A percentile compares a stretch with the other conserved stretches of the same genome.
Conservation (phyloP, 2,888 invertebrate genomes). For the Macaria liturata region DNA sequence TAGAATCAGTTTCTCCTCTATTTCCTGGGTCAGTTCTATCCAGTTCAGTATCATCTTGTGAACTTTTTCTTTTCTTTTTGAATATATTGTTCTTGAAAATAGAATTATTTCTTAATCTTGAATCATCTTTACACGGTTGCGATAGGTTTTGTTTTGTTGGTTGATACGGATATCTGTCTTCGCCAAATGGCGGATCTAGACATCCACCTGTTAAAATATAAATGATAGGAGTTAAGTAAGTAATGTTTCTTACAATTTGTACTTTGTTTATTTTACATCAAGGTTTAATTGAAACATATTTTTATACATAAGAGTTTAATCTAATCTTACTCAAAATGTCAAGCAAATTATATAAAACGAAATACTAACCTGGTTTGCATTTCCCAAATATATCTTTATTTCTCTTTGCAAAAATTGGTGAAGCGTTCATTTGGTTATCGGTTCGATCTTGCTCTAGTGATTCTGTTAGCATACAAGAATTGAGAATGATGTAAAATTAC, state of each 20-base stretch:
- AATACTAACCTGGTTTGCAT: constrained; percentile 64
- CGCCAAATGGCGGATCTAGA: constrained; percentile 68
- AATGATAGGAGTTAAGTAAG: too few species aligned
- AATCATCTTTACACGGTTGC: constrained; percentile 6
- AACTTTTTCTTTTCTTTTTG: constrained; percentile 34
- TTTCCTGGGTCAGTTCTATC: constrained; percentile 24
- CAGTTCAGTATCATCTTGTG: constrained; percentile 13
- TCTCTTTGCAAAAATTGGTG: constrained; percentile 29
- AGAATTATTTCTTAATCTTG: constrained; percentile 29
- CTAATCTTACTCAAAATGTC: too few species aligned
- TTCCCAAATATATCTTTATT: constrained; percentile 60
- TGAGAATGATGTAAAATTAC: too few species aligned
- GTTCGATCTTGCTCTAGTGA: too few species aligned
- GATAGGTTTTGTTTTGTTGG: constrained; percentile 32
- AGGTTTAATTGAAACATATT: too few species aligned
- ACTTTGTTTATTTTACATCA: too few species aligned
- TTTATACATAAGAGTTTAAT: too few species aligned
- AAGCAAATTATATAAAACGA: too few species aligned
- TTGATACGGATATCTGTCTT: constrained; percentile 63
- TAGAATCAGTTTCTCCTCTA: constrained; percentile 34
- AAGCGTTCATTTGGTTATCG: background rate
- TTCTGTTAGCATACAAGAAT: too few species aligned
- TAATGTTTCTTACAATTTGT: too few species aligned
- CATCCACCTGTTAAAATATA: constrained; percentile 58
- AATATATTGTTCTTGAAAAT: constrained; percentile 33